Evolutionary conservation across 2,113 vertebrate species (phyloP).

Genomic region (Canis aureus): DNA sequence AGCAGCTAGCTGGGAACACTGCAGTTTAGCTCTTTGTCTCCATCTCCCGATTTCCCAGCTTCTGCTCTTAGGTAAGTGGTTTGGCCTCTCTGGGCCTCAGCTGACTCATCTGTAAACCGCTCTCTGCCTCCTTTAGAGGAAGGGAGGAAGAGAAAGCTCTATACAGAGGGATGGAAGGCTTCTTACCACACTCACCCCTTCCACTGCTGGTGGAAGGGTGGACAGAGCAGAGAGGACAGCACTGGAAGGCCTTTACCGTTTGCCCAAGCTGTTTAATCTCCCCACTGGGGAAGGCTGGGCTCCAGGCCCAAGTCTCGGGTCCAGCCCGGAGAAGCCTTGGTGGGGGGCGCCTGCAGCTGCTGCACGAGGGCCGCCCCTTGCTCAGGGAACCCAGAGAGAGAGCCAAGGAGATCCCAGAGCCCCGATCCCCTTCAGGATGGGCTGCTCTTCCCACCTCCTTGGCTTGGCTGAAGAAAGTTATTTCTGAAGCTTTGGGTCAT

Average conservation of each 20-base stretch:
- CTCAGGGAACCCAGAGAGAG: not conserved
- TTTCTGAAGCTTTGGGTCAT: constrained; percentile 10
- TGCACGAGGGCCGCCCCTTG: not conserved
- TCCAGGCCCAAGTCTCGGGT: not conserved
- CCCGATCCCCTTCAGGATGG: not conserved
- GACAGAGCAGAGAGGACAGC: not conserved
- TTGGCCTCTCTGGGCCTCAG: constrained; percentile 24
- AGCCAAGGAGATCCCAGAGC: not conserved
- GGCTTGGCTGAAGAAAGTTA: constrained; percentile 2
- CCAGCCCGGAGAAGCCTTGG: not conserved
- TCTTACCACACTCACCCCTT: not conserved
- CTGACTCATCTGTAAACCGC: not conserved
- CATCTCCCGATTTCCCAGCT: not conserved
- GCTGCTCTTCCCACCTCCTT: not conserved
- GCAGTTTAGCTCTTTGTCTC: not conserved
- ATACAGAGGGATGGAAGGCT: not conserved
- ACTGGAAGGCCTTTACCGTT: not conserved
- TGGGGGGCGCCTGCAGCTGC: not conserved
- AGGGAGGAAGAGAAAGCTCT: not conserved
- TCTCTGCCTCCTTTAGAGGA: not conserved
- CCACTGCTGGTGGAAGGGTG: not conserved
- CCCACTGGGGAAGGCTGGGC: not conserved
- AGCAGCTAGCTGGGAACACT: not conserved
- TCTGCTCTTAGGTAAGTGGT: not conserved
- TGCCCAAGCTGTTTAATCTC: not conserved